Evolutionary conservation across 2,888 invertebrate genomes (phyloP).

Genomic region (Xestia c-nigrum): DNA sequence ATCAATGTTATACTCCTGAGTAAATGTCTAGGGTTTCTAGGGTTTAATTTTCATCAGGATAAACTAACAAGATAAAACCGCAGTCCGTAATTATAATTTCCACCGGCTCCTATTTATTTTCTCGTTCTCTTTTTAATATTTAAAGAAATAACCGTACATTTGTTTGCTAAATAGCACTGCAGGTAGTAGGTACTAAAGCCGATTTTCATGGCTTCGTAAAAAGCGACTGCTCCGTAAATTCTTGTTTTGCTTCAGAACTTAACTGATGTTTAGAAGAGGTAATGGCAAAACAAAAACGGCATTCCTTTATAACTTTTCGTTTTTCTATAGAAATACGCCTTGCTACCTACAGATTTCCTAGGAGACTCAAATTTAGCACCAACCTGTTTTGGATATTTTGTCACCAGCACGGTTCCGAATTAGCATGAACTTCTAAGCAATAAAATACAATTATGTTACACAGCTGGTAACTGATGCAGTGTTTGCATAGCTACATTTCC

Average conservation of each 20-base stretch:
- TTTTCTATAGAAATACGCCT: background rate
- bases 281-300: background rate
- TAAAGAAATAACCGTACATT: constrained; percentile 3
- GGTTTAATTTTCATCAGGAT: background rate
- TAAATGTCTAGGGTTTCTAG: background rate
- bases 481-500: too few relatives aligned
- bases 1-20: background rate
- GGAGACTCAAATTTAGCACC: background rate
- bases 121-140: background rate
- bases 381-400: background rate
- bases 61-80: background rate
- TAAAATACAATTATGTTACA: background rate
- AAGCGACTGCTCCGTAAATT: constrained; percentile 7
- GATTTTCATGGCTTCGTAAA: constrained; percentile 31
- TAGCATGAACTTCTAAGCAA: background rate
- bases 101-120: background rate
- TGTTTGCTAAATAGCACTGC: constrained; percentile 12
- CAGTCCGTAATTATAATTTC: background rate
- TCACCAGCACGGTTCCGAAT: background rate
- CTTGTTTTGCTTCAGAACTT: constrained; percentile 17
- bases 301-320: background rate
- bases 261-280: background rate
- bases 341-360: background rate
- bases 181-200: constrained; percentile 8
- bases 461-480: too few relatives aligned